phyloP scores from a whole-genome alignment of 2,888 invertebrate genomes.

The Arge pagana region DNA sequence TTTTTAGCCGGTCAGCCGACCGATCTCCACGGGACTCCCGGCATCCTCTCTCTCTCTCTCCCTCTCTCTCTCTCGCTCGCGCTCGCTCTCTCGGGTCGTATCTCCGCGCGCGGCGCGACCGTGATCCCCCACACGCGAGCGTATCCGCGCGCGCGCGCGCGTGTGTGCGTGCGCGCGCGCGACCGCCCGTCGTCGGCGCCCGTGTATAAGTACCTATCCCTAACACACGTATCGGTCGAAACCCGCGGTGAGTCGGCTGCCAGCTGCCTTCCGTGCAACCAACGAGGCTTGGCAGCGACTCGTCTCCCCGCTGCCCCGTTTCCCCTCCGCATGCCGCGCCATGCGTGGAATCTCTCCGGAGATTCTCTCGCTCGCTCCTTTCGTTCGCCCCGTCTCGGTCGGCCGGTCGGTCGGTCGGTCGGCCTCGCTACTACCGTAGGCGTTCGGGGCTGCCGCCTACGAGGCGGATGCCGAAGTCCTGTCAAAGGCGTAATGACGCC shows the following conservation, averaged over 20 bases:
- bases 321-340: slow-evolving; percentile 42
- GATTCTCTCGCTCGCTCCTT: slow-evolving; percentile 38
- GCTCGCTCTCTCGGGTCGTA: slow-evolving; percentile 25
- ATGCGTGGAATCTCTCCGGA: slow-evolving; percentile 52
- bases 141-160: slow-evolving; percentile 23
- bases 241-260: slow-evolving; percentile 52
- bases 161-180: too few species aligned
- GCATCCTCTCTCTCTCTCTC: slow-evolving; percentile 23
- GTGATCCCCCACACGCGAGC: slow-evolving; percentile 24
- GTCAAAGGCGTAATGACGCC: slow-evolving; percentile 29
- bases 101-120: slow-evolving; percentile 24
- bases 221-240: neutral
- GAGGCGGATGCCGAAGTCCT: slow-evolving; percentile 34
- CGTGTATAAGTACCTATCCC: neutral
- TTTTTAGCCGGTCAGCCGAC: slow-evolving; percentile 32
- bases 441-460: slow-evolving; percentile 23
- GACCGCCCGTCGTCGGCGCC: too few species aligned
- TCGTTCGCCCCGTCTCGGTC: slow-evolving; percentile 29
- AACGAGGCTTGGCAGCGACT: slow-evolving; percentile 47
- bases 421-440: slow-evolving; percentile 11
- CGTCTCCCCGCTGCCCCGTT: slow-evolving; percentile 42
- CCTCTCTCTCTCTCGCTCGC: slow-evolving; percentile 24
- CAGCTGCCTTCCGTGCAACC: slow-evolving; percentile 55
- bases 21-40: slow-evolving; percentile 31
- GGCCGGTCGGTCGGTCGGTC: slow-evolving; percentile 3